A percentile compares a stretch with the other conserved stretches of the same genome.
These are phyloP conservation scores for Platysternon megacephalum DNA, from an alignment of 2,113 vertebrate genomes.

Conservation along the genomic window DNA sequence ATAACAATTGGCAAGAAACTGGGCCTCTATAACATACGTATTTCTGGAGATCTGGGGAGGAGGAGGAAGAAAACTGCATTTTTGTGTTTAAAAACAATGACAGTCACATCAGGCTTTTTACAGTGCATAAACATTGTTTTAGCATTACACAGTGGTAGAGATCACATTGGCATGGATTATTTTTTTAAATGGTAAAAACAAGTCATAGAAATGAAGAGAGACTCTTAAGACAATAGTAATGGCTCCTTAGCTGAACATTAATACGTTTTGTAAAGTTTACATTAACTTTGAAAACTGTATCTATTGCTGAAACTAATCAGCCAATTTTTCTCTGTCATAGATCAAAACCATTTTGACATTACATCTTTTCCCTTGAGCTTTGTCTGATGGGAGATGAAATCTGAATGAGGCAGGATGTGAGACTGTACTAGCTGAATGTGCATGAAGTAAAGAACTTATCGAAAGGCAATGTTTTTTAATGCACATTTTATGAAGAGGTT, in stretches of 20 bases:
- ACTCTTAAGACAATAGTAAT: constrained; percentile 2
- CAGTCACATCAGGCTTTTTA: constrained; percentile 24
- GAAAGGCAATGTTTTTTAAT: not conserved
- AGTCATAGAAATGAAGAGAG: not conserved
- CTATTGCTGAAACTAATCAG: constrained; percentile 22
- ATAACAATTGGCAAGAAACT: constrained; percentile 55
- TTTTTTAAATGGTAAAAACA: constrained; percentile 2
- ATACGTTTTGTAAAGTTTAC: not conserved
- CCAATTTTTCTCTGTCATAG: constrained; percentile 25
- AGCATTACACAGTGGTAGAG: constrained; percentile 40
- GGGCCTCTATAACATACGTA: constrained; percentile 49
- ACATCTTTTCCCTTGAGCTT: not conserved
- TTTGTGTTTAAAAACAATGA: constrained; percentile 46
- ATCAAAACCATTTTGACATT: not conserved
- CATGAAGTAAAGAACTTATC: not conserved
- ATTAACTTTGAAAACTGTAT: not conserved
- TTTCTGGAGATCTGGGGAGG: constrained; percentile 19
- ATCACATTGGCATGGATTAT: not conserved
- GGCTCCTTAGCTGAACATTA: not conserved
- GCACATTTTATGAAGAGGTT: not conserved
- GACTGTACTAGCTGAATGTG: not conserved
- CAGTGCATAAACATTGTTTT: constrained; percentile 38
- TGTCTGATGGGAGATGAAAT: not conserved
- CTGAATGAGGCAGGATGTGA: not conserved
- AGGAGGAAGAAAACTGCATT: constrained; percentile 38